Percentiles rank a stretch among this genome's conserved stretches.
phyloP scores from a whole-genome alignment of 1,140 invertebrate species.

The Melitaea cinxia region DNA sequence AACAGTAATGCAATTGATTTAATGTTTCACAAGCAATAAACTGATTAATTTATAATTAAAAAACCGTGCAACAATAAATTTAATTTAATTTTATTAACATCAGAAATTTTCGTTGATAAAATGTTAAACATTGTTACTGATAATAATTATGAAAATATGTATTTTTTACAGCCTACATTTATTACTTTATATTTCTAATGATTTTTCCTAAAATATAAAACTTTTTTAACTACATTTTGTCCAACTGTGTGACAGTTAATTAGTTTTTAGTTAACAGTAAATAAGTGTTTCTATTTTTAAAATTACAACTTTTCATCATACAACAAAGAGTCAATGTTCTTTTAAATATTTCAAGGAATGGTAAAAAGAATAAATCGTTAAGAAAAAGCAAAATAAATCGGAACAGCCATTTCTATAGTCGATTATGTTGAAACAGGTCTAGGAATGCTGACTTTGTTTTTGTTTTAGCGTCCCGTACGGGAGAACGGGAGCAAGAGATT shows the following conservation, averaged over 20 bases:
- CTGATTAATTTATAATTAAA: slow-evolving; percentile 11
- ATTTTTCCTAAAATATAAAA: too few relatives aligned
- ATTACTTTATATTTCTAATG: too few relatives aligned
- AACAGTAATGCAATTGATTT: slow-evolving; percentile 27
- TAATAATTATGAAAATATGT: too few relatives aligned
- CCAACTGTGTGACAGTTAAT: too few relatives aligned
- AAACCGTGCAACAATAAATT: slow-evolving; percentile 11
- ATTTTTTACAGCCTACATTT: too few relatives aligned
- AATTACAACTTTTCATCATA: too few relatives aligned
- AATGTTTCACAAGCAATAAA: slow-evolving; percentile 26
- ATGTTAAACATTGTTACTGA: too few relatives aligned
- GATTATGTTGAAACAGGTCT: not conserved
- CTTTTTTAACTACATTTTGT: too few relatives aligned
- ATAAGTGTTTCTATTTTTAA: too few relatives aligned
- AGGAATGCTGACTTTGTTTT: slow-evolving; percentile 15
- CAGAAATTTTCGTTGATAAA: too few relatives aligned
- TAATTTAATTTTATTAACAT: not conserved
- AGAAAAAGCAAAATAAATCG: not conserved
- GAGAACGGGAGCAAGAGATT: slow-evolving; percentile 49
- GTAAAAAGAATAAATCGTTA: not conserved
- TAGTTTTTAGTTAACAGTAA: too few relatives aligned
- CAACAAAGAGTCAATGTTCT: too few relatives aligned
- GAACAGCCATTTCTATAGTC: not conserved
- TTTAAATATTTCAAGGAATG: not conserved
- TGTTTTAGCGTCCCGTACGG: slow-evolving; percentile 49